Evolutionary conservation across 2,888 invertebrate species (phyloP), one percentile per base, ranked within the genome.

Genomic region (Marronus borbonicus): DNA sequence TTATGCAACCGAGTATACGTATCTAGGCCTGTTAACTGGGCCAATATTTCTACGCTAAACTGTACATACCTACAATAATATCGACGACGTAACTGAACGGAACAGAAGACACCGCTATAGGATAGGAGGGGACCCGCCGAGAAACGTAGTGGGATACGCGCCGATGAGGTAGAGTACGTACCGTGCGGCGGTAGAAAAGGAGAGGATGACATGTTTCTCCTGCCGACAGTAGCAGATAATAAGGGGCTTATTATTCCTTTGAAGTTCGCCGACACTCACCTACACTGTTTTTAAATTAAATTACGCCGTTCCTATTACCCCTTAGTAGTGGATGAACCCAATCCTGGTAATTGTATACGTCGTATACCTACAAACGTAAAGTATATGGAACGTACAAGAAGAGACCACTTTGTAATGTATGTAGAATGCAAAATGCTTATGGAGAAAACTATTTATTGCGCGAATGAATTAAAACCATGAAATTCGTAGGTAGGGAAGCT

Each of bases 151-250:
- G 74, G 74, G 74, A 55, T 69, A 69, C 28, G 49, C 44, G 28
- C 10, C 20, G 62, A 69, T 24, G 50, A n/a, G 28, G 39, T 17
- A 36, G 39, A 3, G 62, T 50, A 62, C 72, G 64, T 28, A 72
- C 36, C 77, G 65, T 28, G 62, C 64, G 65, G 52, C 64, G 24
- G 44, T 65, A 64, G 69, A 77, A 69, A 55, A 62, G 77, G 77
- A 65, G 65, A 39, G 72, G 65, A 65, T 55, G 39, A 64, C 75
- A 76, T 74, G 65, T 79, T 76, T 84, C 83, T 84, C 84, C 83
- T 84, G 86, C 87, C 87, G 86, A 87, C 88, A 88, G 88, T 88
- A 88, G 88, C 88, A 86, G 87, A 87, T 88, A 88, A 88, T 88
- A 87, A 88, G 87, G 87, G 88, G 85, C 86, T 86, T 86, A 85